Conservation (phyloP, 2,113 vertebrate species). For the Clarias batrachus region DNA sequence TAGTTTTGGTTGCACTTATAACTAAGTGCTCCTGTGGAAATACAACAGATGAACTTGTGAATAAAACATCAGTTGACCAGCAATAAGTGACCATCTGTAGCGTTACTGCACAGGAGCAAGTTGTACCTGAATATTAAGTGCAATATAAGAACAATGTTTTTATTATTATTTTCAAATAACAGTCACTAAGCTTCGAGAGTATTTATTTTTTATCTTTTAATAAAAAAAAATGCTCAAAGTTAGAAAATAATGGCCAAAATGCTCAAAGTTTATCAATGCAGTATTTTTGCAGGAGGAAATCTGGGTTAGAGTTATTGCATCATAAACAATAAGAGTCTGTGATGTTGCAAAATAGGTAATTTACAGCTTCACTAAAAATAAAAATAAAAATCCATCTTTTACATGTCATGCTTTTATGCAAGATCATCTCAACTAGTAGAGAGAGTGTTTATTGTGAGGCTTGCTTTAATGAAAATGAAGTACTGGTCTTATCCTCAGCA, state of each 20-base stretch:
- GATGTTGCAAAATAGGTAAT: not conserved
- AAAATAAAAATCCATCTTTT: not conserved
- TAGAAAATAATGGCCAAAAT: not conserved
- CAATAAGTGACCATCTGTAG: slow-evolving; percentile 5
- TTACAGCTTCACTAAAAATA: not conserved
- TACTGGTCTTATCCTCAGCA: not conserved
- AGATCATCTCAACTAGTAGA: not conserved
- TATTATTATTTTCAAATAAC: no score
- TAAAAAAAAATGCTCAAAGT: no score
- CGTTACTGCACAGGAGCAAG: not conserved
- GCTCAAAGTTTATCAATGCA: not conserved
- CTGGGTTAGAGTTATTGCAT: not conserved
- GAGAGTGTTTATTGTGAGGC: not conserved
- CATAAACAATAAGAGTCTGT: not conserved
- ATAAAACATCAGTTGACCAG: slow-evolving; percentile 18
- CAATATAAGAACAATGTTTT: not conserved
- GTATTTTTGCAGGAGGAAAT: not conserved
- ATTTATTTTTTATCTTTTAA: not conserved
- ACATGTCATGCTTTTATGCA: not conserved
- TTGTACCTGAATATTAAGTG: not conserved
- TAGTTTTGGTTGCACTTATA: slow-evolving; percentile 23
- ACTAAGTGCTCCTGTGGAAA: not conserved
- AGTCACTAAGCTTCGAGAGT: not conserved
- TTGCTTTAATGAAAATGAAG: not conserved
- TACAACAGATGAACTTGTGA: not conserved